Evolutionary conservation across 2,888 invertebrate genomes (phyloP).

Genomic region (Sabatieria punctata): DNA sequence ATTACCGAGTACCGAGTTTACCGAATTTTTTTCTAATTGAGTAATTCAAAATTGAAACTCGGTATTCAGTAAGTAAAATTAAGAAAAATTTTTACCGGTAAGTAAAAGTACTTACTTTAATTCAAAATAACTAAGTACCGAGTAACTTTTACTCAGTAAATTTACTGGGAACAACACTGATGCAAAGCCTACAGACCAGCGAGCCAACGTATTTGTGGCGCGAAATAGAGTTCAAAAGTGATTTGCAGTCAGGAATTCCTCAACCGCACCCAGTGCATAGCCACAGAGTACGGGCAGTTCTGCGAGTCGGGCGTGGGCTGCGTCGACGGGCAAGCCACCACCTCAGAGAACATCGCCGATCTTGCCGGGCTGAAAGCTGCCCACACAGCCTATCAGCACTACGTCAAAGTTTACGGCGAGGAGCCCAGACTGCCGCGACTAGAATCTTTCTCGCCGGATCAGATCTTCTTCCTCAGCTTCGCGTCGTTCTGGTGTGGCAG

Average conservation of each 20-base stretch:
- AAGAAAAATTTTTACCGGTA: too few relatives aligned
- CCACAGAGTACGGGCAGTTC: conserved; percentile 11
- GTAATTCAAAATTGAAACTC: too few relatives aligned
- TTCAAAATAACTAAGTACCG: too few relatives aligned
- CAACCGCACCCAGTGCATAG: conserved; percentile 9
- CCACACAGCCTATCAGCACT: conserved; percentile 18
- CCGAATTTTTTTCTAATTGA: too few relatives aligned
- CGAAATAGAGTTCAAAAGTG: too few relatives aligned
- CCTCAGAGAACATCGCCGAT: conserved; percentile 41
- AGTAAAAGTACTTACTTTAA: too few relatives aligned
- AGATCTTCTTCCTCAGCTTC: conserved; percentile 39
- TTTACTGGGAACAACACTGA: too few relatives aligned
- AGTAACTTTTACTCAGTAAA: too few relatives aligned
- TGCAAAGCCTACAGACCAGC: too few relatives aligned
- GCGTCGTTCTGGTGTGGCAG: conserved; percentile 38
- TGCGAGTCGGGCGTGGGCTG: conserved; percentile 9
- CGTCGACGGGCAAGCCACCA: conserved; percentile 37
- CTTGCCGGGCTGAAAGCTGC: conserved; percentile 40
- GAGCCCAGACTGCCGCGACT: conserved; percentile 15
- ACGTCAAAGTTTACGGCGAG: conserved; percentile 11
- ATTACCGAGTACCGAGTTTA: too few relatives aligned
- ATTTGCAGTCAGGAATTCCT: conserved; percentile 8
- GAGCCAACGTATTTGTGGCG: too few relatives aligned
- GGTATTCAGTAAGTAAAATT: too few relatives aligned
- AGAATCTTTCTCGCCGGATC: conserved; percentile 30